These are phyloP conservation scores for Anguilla pacifica DNA, from an alignment of 2,797 vertebrate genomes.

Conservation along the genomic window DNA sequence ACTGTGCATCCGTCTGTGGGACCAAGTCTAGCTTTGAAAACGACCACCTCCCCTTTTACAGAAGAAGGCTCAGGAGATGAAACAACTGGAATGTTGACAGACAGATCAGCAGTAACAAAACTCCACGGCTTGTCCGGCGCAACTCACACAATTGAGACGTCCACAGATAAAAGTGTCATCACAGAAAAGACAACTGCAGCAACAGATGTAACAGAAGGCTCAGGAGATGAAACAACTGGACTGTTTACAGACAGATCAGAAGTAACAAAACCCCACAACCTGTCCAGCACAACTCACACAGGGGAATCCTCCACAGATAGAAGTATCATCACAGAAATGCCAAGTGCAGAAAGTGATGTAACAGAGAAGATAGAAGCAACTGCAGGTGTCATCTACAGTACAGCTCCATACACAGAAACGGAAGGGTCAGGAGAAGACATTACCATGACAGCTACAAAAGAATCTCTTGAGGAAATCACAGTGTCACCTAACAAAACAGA, in stretches of 20 bases:
- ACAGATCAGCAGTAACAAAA: not conserved
- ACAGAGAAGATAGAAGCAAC: not conserved
- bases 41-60: not conserved
- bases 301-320: not conserved
- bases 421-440: not conserved
- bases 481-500: slow-evolving; percentile 66
- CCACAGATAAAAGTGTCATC: not conserved
- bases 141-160: no score
- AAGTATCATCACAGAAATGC: not conserved
- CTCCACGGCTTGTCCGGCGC: no score
- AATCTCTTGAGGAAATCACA: slow-evolving; percentile 42
- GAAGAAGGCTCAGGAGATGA: slow-evolving; percentile 28
- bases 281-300: not conserved
- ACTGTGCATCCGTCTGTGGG: not conserved
- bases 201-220: not conserved
- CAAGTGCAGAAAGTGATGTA: not conserved
- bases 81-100: slow-evolving; percentile 19
- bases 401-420: not conserved
- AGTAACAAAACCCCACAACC: not conserved
- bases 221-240: slow-evolving; percentile 31
- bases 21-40: slow-evolving; percentile 15
- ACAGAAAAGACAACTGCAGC: not conserved
- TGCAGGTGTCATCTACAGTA: not conserved
- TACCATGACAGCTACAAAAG: slow-evolving; percentile 41
- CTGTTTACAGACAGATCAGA: slow-evolving; percentile 12